Evolutionary conservation across 2,113 vertebrate genomes (phyloP).

Genomic region (Tyrannus savana): DNA sequence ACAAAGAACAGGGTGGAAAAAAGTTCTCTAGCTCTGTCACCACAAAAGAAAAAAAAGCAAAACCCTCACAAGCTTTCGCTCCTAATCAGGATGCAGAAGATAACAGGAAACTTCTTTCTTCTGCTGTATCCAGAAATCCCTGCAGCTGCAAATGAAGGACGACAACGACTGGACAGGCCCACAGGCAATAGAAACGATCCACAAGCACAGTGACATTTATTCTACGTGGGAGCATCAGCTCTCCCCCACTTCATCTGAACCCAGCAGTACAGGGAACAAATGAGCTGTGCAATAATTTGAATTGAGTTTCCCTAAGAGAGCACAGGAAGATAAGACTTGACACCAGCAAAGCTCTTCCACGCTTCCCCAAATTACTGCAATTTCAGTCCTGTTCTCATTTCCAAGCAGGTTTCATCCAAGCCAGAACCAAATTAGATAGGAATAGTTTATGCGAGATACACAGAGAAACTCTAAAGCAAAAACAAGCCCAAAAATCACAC

Average conservation of each 20-base stretch:
- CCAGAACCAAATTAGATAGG: slow-evolving; percentile 49
- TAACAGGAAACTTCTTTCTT: neutral
- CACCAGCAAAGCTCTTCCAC: slow-evolving; percentile 37
- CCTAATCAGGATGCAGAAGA: slow-evolving; percentile 19
- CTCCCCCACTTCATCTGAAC: slow-evolving; percentile 29
- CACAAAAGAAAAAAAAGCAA: rapidly evolving
- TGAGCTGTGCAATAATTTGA: slow-evolving; percentile 67
- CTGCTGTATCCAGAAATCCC: neutral
- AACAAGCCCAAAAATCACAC: neutral
- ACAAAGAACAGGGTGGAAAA: neutral
- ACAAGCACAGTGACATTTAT: slow-evolving; percentile 43
- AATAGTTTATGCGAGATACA: slow-evolving; percentile 48
- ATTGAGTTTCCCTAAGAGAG: slow-evolving; percentile 63
- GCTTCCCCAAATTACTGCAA: slow-evolving; percentile 62
- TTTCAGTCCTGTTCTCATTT: slow-evolving; percentile 53
- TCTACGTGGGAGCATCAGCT: neutral
- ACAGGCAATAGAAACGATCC: slow-evolving; percentile 29
- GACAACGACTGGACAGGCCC: slow-evolving; percentile 5
- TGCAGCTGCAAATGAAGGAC: slow-evolving; percentile 6
- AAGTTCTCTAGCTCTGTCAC: neutral
- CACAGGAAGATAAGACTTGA: slow-evolving; percentile 56
- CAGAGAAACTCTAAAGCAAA: slow-evolving; percentile 34
- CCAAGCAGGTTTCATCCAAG: slow-evolving; percentile 45
- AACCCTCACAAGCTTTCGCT: neutral
- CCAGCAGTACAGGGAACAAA: slow-evolving; percentile 19